phyloP scores from a whole-genome alignment of 2,888 invertebrate genomes.

The Crepidodera aurea region DNA sequence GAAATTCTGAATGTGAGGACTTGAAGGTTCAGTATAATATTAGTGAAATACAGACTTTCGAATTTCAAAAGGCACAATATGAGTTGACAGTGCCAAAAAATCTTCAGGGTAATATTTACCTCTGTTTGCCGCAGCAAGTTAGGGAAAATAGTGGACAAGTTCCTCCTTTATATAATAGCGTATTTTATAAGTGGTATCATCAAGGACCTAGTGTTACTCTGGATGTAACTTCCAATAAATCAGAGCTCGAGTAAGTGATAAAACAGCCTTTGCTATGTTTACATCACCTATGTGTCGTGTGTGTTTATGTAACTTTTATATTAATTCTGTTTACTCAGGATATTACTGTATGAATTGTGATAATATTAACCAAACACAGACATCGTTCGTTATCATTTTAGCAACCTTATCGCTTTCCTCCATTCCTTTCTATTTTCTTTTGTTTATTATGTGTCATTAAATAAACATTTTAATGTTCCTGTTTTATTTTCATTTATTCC shows the following conservation, averaged over 20 bases:
- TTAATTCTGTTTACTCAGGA: constrained; percentile 11
- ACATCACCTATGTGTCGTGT: background rate
- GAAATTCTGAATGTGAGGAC: constrained; percentile 51
- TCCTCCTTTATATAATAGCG: constrained; percentile 55
- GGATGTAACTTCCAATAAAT: constrained; percentile 44
- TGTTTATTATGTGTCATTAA: background rate
- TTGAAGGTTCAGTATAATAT: constrained; percentile 50
- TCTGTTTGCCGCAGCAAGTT: constrained; percentile 54
- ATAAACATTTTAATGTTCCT: background rate
- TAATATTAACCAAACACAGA: constrained; percentile 9
- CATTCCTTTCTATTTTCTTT: background rate
- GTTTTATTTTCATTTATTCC: too few species aligned
- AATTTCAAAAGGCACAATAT: constrained; percentile 48
- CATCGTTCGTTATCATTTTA: constrained; percentile 12
- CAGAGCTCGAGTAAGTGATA: constrained; percentile 24
- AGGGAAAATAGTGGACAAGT: constrained; percentile 59
- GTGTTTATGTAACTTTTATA: constrained; percentile 10
- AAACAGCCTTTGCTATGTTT: background rate
- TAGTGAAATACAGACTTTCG: constrained; percentile 48
- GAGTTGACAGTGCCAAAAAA: constrained; percentile 51
- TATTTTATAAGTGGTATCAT: constrained; percentile 62
- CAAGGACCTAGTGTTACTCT: constrained; percentile 64
- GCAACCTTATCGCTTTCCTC: constrained; percentile 1
- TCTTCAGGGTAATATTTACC: constrained; percentile 53
- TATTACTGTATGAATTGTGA: constrained; percentile 2